Evolutionary conservation across 2,797 vertebrate genomes (phyloP).

Genomic region (Arremon brunneinucha): DNA sequence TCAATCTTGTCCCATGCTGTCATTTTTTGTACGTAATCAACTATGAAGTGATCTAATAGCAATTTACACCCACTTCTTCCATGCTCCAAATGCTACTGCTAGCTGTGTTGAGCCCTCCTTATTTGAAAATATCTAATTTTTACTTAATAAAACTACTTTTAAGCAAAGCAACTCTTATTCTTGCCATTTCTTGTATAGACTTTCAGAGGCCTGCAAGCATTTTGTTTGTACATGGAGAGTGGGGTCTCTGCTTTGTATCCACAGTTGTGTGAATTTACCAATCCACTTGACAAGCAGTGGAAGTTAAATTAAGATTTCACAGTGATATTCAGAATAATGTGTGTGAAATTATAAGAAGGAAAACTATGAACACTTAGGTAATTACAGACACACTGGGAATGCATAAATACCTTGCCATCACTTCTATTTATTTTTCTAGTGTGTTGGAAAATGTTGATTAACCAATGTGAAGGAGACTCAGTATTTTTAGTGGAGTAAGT

Average conservation of each 20-base stretch:
- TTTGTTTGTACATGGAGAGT: not conserved
- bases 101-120: not conserved
- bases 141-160: not conserved
- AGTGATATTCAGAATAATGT: not conserved
- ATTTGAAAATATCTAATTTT: not conserved
- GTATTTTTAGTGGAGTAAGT: not conserved
- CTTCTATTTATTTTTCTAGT: not conserved
- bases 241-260: not conserved
- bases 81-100: not conserved
- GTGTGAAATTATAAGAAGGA: not conserved
- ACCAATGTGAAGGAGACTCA: not conserved
- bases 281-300: not conserved
- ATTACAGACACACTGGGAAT: not conserved
- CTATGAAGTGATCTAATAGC: not conserved
- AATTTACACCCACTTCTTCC: not conserved
- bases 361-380: not conserved
- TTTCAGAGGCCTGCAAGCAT: not conserved
- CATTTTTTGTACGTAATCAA: not conserved
- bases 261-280: not conserved
- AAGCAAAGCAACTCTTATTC: not conserved
- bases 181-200: not conserved
- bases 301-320: not conserved
- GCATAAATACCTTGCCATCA: not conserved
- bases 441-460: not conserved
- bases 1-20: not conserved